Evolutionary conservation across 2,888 invertebrate genomes (phyloP).

Genomic region (Rhorus exstirpatorius): DNA sequence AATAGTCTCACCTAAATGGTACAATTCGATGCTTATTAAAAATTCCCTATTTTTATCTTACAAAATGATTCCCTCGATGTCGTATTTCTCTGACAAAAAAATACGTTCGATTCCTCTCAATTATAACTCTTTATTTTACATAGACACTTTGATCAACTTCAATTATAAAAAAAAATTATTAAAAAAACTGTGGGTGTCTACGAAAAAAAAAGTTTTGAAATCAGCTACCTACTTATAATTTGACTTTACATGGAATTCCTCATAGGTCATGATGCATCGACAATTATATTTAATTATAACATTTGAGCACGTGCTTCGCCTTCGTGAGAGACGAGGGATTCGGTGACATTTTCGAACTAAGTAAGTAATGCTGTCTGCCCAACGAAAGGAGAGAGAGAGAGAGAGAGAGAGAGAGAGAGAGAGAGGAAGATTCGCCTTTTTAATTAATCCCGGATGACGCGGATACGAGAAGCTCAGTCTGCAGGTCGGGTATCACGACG

Average conservation of each 20-base stretch:
- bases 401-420: slow-evolving; percentile 8
- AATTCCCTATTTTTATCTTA: too few relatives aligned
- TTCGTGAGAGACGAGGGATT: not conserved
- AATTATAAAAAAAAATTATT: too few relatives aligned
- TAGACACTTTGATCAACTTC: too few relatives aligned
- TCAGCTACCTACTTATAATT: too few relatives aligned
- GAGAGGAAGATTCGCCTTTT: slow-evolving; percentile 29
- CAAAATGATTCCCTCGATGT: too few relatives aligned
- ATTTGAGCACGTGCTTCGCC: not conserved
- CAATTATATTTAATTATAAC: not conserved
- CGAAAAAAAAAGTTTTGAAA: too few relatives aligned
- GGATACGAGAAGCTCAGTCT: slow-evolving; percentile 9
- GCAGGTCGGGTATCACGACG: slow-evolving; percentile 39
- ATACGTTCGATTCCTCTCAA: too few relatives aligned
- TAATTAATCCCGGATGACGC: slow-evolving; percentile 63
- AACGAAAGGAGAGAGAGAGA: slow-evolving; percentile 1
- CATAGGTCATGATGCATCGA: not conserved
- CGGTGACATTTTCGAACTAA: slow-evolving; percentile 38
- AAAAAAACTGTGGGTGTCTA: too few relatives aligned
- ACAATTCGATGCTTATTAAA: too few relatives aligned
- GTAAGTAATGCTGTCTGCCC: slow-evolving; percentile 17
- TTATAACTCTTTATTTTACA: too few relatives aligned
- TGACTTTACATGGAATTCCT: not conserved
- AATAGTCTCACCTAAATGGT: too few relatives aligned
- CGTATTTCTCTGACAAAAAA: too few relatives aligned